These are phyloP conservation scores for Lepidostoma basale DNA, from an alignment of 1,140 invertebrate species.

Conservation along the genomic window DNA sequence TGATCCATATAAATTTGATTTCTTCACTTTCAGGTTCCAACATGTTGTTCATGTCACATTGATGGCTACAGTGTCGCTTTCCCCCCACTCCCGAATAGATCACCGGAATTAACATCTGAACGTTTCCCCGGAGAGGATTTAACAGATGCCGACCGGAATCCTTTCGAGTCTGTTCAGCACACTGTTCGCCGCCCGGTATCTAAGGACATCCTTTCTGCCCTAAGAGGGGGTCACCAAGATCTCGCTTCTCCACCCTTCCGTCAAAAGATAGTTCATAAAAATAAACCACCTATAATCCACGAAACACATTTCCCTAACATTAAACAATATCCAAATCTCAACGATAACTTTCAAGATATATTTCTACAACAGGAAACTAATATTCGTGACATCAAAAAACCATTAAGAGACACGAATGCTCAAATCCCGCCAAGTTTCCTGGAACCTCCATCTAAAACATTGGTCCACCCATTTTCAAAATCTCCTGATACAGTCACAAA, in stretches of 20 bases:
- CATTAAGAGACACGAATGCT: slow-evolving; percentile 49
- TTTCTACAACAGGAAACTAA: slow-evolving; percentile 51
- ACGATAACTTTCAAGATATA: slow-evolving; percentile 40
- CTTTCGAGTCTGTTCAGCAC: slow-evolving; percentile 55
- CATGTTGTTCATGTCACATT: slow-evolving; percentile 84
- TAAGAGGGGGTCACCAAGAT: slow-evolving; percentile 52
- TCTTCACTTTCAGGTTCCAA: slow-evolving; percentile 75
- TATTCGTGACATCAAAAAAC: slow-evolving; percentile 55
- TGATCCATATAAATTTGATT: too few relatives aligned
- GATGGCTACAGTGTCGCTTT: slow-evolving; percentile 74
- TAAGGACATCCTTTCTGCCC: slow-evolving; percentile 50
- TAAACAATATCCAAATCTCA: slow-evolving; percentile 33
- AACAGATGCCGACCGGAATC: slow-evolving; percentile 54
- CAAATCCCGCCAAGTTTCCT: slow-evolving; percentile 55
- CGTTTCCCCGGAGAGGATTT: slow-evolving; percentile 59
- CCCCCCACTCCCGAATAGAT: slow-evolving; percentile 59
- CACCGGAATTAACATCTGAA: slow-evolving; percentile 56
- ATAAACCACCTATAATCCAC: slow-evolving; percentile 31
- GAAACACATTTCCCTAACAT: slow-evolving; percentile 27
- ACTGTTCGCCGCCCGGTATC: slow-evolving; percentile 52
- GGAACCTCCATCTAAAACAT: slow-evolving; percentile 56
- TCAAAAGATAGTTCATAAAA: slow-evolving; percentile 22
- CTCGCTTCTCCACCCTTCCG: slow-evolving; percentile 51
- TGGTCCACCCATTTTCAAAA: slow-evolving; percentile 47
- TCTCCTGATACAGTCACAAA: slow-evolving; percentile 23